phyloP scores from a whole-genome alignment of 2,797 vertebrate genomes.

The Melanotaenia trifasciata region DNA sequence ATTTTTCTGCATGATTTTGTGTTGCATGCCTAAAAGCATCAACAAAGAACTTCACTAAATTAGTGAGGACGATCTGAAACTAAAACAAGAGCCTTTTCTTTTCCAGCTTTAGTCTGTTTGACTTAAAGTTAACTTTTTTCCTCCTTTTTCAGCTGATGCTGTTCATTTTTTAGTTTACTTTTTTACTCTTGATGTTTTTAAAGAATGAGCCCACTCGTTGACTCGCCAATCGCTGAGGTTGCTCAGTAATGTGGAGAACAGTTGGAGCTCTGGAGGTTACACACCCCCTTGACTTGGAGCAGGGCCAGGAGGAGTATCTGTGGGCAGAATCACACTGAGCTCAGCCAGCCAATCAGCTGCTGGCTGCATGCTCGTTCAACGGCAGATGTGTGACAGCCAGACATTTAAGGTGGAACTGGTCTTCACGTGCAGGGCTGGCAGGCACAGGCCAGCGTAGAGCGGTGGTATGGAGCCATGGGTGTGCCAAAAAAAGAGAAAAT shows the following conservation, averaged over 20 bases:
- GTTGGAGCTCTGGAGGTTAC: conserved; percentile 46
- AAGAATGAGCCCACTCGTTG: not conserved
- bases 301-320: conserved; percentile 55
- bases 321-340: conserved; percentile 44
- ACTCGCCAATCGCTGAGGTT: not conserved
- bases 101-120: not conserved
- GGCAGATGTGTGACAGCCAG: conserved; percentile 64
- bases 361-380: conserved; percentile 59
- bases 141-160: not conserved
- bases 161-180: no score
- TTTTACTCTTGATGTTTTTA: not conserved
- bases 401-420: conserved; percentile 77
- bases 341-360: conserved; percentile 68
- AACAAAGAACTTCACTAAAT: conserved; percentile 6
- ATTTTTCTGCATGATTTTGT: conserved; percentile 48
- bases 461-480: not conserved
- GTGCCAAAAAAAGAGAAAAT: not conserved
- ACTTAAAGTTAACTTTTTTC: not conserved
- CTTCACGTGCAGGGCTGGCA: not conserved
- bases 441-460: not conserved
- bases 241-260: conserved; percentile 14
- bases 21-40: conserved; percentile 29
- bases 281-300: conserved; percentile 56
- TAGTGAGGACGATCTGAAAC: not conserved
- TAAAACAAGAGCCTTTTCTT: not conserved